phyloP scores from a whole-genome alignment of 2,113 vertebrate genomes.

The Carassius gibelio region DNA sequence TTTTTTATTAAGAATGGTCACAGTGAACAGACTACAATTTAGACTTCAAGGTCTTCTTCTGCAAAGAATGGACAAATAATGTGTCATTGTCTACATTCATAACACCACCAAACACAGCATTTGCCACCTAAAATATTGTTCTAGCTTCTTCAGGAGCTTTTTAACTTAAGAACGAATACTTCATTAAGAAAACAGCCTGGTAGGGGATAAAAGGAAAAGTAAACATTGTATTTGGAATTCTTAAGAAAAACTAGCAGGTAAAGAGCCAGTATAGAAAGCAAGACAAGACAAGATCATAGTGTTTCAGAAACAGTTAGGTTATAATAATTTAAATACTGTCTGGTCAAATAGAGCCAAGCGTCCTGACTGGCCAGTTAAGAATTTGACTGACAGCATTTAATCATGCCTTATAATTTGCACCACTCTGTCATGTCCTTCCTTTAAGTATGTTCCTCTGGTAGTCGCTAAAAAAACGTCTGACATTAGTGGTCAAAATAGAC shows the following conservation, averaged over 20 bases:
- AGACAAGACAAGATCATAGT: background rate
- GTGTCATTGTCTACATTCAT: background rate
- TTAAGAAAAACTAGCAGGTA: background rate
- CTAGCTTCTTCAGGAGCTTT: background rate
- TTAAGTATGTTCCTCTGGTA: constrained; percentile 10
- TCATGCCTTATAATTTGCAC: too few relatives aligned
- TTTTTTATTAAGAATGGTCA: background rate
- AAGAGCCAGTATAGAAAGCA: background rate
- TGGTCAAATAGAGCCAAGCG: background rate
- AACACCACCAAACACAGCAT: background rate
- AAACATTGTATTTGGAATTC: too few relatives aligned
- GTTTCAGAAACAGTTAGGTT: background rate
- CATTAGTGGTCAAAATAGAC: constrained; percentile 11
- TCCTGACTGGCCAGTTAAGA: background rate
- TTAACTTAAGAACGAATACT: background rate
- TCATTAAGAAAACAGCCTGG: background rate
- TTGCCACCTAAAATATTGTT: background rate
- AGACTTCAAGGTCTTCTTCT: background rate
- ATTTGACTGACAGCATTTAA: too few relatives aligned
- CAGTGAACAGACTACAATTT: background rate
- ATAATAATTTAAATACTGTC: background rate
- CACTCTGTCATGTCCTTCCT: background rate
- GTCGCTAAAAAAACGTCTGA: background rate
- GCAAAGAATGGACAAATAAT: background rate
- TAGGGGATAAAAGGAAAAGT: too few relatives aligned